phyloP scores from a whole-genome alignment of 2,888 invertebrate genomes.

The Agrotis segetum region DNA sequence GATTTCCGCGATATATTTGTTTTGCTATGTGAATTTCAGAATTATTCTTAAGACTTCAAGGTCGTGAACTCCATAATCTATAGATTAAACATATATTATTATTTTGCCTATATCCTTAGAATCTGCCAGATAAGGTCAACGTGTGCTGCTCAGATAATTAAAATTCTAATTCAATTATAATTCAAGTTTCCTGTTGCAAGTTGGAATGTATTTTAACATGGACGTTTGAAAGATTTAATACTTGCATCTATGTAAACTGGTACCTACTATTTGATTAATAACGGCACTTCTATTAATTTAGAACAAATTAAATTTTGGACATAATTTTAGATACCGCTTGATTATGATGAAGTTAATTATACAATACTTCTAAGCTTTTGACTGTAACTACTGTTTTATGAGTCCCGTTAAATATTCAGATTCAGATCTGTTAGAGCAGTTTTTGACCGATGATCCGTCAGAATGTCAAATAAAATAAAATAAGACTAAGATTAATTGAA shows the following conservation, averaged over 20 bases:
- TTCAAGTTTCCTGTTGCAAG: constrained; percentile 64
- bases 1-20: constrained; percentile 24
- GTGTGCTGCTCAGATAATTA: constrained; percentile 58
- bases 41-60: constrained; percentile 28
- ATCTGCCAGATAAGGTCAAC: constrained; percentile 66
- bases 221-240: constrained; percentile 16
- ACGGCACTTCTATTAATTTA: constrained; percentile 9
- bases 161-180: constrained; percentile 70
- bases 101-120: constrained; percentile 59
- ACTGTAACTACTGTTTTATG: neutral
- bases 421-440: neutral
- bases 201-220: constrained; percentile 30
- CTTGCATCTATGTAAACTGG: constrained; percentile 3
- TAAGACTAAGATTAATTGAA: neutral
- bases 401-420: constrained; percentile 37
- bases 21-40: constrained; percentile 12
- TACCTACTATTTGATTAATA: constrained; percentile 2
- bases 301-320: constrained; percentile 30
- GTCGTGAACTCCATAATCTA: constrained; percentile 12
- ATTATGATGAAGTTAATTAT: constrained; percentile 16
- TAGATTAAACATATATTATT: neutral
- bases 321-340: constrained; percentile 16
- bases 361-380: constrained; percentile 12
- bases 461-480: neutral
- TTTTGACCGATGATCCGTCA: constrained; percentile 12